Base-by-base conservation (phyloP, 2,797 vertebrate genomes). In the Pelodytes ibericus region DNA sequence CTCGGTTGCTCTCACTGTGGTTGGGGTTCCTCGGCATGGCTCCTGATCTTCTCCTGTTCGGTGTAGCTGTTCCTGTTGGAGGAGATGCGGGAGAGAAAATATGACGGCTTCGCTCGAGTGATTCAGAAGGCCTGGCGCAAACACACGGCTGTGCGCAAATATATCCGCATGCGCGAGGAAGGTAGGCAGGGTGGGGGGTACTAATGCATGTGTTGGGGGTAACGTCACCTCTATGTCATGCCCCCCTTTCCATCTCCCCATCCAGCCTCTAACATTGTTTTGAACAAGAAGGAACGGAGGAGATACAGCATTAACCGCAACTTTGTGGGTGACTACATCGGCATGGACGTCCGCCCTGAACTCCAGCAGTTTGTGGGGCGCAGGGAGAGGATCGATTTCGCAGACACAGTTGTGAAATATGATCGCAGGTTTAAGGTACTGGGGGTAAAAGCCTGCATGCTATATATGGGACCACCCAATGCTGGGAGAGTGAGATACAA, bases 111-210 rank as follows among this genome's bases (percentile, higher is more conserved):
- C 0, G 94, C 94, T 7, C 90, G 94, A 0, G 86, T 93, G 74
- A 95, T 95, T 53, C 94, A 95, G 86, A 92, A 94, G 67, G 94
- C 94, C 0, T 95, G 94, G 94, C 90, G 93, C 9, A 94, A 93
- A 70, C 93, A 95, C 80, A 84, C 91, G 0, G 94, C 94, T 0
- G 91, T 94, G 20, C 92, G 92, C 77, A 94, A 94, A 65, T 92
- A 94, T 13, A 93, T 94, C 72, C 89, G 87, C 82, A 94, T 94
- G 93, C 86, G 93, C 53, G 93, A 94, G 70, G 93, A 95, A 91
- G 94, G 94, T 94, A 63, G 83, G 73, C 29, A 6, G 1, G 2
- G 2, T 13, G 11, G 25, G 26, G n/a, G n/a, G 30, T 44, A 10
- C 33, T 36, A 5, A 5, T 36, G 13, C 5, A 36, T 36, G 33